Percentiles rank a stretch among this genome's conserved stretches.
Conservation (phyloP, 2,113 vertebrate genomes). For the Laticauda colubrina region DNA sequence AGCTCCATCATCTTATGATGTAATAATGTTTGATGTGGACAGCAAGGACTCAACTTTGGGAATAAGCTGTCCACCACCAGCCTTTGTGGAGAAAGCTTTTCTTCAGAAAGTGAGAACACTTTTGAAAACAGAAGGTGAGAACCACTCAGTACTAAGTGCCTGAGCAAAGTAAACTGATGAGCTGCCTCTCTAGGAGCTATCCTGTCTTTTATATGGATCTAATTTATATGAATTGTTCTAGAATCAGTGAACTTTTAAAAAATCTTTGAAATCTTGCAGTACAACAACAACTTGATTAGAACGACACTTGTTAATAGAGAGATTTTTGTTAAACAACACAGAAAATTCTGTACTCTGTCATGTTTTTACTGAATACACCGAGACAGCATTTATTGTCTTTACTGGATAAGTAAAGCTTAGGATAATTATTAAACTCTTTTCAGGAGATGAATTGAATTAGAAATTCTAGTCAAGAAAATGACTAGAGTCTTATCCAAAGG, state of each 20-base stretch:
- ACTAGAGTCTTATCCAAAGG: not conserved
- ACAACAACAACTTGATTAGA: not conserved
- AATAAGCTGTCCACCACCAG: constrained; percentile 92
- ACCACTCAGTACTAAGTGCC: not conserved
- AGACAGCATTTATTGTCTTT: not conserved
- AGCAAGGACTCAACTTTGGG: constrained; percentile 89
- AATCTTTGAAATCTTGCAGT: not conserved
- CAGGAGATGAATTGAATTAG: not conserved
- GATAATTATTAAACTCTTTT: not conserved
- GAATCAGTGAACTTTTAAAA: not conserved
- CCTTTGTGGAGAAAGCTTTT: constrained; percentile 84
- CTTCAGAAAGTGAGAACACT: constrained; percentile 82
- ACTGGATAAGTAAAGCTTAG: not conserved
- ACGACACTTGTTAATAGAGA: not conserved
- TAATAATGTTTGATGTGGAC: constrained; percentile 94
- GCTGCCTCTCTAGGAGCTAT: accelerated
- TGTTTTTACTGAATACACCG: not conserved
- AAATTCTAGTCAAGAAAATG: not conserved
- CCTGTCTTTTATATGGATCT: not conserved
- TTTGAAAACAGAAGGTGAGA: constrained; percentile 80
- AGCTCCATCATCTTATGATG: constrained; percentile 77
- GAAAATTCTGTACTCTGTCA: not conserved
- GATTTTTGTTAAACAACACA: not conserved
- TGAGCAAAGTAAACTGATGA: accelerated
- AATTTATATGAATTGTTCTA: not conserved